Evolutionary conservation across 2,888 invertebrate species (phyloP).

Genomic region (Anaspis maculata): DNA sequence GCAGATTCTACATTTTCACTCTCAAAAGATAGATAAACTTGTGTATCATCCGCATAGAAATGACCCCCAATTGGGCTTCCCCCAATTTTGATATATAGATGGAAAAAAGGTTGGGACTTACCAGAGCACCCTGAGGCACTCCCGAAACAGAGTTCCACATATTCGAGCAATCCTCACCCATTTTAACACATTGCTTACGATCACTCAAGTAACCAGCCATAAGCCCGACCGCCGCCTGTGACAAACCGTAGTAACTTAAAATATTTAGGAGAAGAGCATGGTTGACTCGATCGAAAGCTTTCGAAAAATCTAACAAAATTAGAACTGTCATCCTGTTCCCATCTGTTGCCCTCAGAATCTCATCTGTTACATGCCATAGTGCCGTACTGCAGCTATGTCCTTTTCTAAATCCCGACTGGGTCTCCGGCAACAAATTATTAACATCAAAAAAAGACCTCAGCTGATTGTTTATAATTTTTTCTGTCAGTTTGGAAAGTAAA

Average conservation of each 20-base stretch:
- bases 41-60: too few species aligned
- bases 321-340: conserved; percentile 1
- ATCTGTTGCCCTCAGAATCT: conserved; percentile 3
- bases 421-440: background rate
- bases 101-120: too few species aligned
- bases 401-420: conserved; percentile 8
- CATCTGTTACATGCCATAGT: conserved; percentile 5
- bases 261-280: conserved; percentile 5
- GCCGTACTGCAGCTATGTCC: conserved; percentile 5
- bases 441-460: background rate
- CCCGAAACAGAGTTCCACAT: too few species aligned
- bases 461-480: conserved; percentile 7
- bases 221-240: conserved; percentile 1
- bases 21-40: too few species aligned
- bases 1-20: too few species aligned
- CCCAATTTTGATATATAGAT: too few species aligned
- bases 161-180: too few species aligned
- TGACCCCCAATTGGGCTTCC: too few species aligned
- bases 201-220: conserved; percentile 2
- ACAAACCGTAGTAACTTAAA: conserved; percentile 6
- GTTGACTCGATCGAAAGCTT: conserved; percentile 8
- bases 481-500: conserved; percentile 4
- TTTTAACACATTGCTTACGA: conserved; percentile 3
- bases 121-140: too few species aligned
- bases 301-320: conserved; percentile 6